Conservation (phyloP, 2,888 invertebrate genomes). For the Caenorhabditis auriculariae region DNA sequence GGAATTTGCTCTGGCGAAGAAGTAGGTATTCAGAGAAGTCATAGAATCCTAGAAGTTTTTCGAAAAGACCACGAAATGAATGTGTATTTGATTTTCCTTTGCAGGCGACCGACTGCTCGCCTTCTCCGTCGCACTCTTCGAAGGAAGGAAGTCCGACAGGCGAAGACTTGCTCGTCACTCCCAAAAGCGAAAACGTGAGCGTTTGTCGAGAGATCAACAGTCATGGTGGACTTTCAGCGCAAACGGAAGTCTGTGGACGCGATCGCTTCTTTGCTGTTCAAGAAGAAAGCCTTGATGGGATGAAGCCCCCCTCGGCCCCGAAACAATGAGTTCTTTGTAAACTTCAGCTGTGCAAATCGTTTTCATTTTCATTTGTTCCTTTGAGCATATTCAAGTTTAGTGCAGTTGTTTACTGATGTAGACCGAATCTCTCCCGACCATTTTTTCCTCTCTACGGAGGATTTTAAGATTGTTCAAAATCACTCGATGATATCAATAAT, state of each 20-base stretch:
- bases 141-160: slow-evolving; percentile 15
- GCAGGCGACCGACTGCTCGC: slow-evolving; percentile 9
- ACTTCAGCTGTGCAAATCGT: no score
- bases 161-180: slow-evolving; percentile 11
- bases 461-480: no score
- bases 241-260: slow-evolving; percentile 28
- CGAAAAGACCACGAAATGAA: no score
- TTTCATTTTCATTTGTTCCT: no score
- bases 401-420: no score
- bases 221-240: slow-evolving; percentile 1
- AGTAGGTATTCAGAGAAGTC: neutral
- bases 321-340: no score
- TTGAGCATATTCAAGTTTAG: no score
- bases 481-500: no score
- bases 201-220: neutral
- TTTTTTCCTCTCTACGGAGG: no score
- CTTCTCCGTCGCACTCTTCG: slow-evolving; percentile 11
- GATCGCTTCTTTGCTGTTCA: slow-evolving; percentile 12
- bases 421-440: no score
- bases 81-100: neutral
- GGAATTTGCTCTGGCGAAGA: slow-evolving; percentile 29
- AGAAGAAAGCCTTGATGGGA: slow-evolving; percentile 2
- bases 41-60: neutral
- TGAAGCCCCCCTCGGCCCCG: no score
- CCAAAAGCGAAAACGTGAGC: neutral